A percentile compares a stretch with the other conserved stretches of the same genome.
These are phyloP conservation scores for Clytia hemisphaerica DNA, from an alignment of 30 jellyfish, hydroid and myxozoan species.

Conservation along the genomic window DNA sequence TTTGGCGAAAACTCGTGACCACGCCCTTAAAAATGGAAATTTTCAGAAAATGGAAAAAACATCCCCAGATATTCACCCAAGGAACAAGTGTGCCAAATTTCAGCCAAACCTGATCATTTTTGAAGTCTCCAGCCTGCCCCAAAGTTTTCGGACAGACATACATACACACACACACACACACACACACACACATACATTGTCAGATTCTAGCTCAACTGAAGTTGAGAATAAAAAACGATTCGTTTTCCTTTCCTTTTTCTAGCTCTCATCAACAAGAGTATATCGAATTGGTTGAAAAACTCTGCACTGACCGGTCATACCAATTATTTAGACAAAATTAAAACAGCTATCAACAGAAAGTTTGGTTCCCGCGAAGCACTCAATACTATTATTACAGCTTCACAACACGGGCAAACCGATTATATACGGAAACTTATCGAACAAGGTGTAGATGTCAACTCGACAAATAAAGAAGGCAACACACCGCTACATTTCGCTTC, in stretches of 20 bases:
- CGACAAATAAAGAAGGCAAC: not conserved
- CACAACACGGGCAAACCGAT: constrained; percentile 13
- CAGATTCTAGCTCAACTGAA: not conserved
- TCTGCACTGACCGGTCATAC: constrained; percentile 7
- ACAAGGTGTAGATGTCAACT: not conserved
- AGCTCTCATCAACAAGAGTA: not conserved
- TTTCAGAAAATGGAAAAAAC: too few species aligned
- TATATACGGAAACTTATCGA: not conserved
- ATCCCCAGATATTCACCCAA: too few species aligned
- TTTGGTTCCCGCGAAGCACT: not conserved
- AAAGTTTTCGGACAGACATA: too few species aligned
- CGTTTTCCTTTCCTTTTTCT: not conserved
- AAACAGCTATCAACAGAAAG: not conserved
- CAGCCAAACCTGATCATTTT: too few species aligned
- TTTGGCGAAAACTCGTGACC: too few species aligned
- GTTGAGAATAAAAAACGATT: not conserved
- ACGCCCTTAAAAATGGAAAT: too few species aligned
- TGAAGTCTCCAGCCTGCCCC: too few species aligned
- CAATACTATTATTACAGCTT: constrained; percentile 3
- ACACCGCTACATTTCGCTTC: constrained; percentile 10
- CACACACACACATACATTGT: not conserved
- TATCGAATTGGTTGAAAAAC: not conserved
- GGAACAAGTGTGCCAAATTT: too few species aligned
- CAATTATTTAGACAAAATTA: not conserved
- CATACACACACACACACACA: too few species aligned